These are phyloP conservation scores for Eupithecia tripunctaria DNA, from an alignment of 2,888 invertebrate species.

Conservation along the genomic window DNA sequence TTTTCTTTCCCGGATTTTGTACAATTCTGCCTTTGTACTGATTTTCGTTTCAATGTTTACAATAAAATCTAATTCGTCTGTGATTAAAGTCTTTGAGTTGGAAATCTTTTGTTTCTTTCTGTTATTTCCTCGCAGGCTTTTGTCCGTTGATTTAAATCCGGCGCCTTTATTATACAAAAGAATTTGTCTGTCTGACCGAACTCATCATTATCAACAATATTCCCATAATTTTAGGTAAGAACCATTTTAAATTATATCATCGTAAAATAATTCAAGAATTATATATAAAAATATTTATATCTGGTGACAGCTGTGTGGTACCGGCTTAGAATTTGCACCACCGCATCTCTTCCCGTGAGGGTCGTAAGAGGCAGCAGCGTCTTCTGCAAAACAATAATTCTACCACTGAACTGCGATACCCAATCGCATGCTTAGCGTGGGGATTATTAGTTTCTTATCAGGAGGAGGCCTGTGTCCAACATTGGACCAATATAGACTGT, in stretches of 20 bases:
- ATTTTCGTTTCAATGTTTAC: constrained; percentile 53
- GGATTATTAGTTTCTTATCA: too few species aligned
- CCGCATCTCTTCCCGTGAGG: too few species aligned
- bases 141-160: constrained; percentile 41
- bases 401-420: too few species aligned
- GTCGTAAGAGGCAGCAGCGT: too few species aligned
- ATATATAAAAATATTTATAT: too few species aligned
- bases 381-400: too few species aligned
- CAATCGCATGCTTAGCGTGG: too few species aligned
- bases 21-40: constrained; percentile 46
- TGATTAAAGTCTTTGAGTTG: constrained; percentile 47
- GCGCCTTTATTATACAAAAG: neutral
- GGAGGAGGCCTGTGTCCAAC: too few species aligned
- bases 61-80: constrained; percentile 51
- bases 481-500: too few species aligned
- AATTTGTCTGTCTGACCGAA: neutral
- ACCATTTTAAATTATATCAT: neutral
- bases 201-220: neutral
- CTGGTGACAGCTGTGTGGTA: too few species aligned
- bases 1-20: constrained; percentile 45
- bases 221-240: neutral
- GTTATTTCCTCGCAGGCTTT: constrained; percentile 36
- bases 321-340: too few species aligned
- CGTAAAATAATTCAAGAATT: too few species aligned
- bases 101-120: constrained; percentile 44